Conservation (phyloP, 2,888 invertebrate species). For the Noctua janthina region DNA sequence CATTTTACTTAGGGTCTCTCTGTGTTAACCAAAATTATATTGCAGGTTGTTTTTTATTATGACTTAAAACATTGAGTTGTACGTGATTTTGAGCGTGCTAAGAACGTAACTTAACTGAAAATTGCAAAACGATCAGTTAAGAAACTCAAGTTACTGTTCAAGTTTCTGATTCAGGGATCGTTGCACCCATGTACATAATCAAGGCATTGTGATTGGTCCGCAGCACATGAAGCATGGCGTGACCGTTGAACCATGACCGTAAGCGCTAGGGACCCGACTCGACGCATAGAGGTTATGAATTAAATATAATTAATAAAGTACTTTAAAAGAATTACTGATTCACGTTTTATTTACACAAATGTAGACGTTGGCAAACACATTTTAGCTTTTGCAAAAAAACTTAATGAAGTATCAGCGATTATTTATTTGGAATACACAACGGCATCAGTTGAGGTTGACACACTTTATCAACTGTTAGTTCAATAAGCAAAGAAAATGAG, state of each 20-base stretch:
- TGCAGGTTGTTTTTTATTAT: constrained; percentile 3
- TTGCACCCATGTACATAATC: constrained; percentile 56
- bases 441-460: constrained; percentile 56
- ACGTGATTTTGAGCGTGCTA: constrained; percentile 1
- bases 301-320: constrained; percentile 23
- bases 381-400: constrained; percentile 26
- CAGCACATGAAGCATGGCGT: constrained; percentile 57
- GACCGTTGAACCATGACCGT: constrained; percentile 62
- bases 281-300: constrained; percentile 30
- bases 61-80: neutral
- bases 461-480: constrained; percentile 51
- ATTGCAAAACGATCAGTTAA: constrained; percentile 28
- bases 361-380: constrained; percentile 12
- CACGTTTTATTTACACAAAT: constrained; percentile 37
- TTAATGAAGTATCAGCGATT: constrained; percentile 39
- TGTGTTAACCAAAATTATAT: neutral
- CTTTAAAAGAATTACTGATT: constrained; percentile 7
- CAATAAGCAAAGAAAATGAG: constrained; percentile 55
- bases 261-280: constrained; percentile 52
- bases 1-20: neutral
- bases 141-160: constrained; percentile 36
- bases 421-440: constrained; percentile 51
- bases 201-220: constrained; percentile 56
- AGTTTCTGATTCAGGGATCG: constrained; percentile 53
- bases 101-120: constrained; percentile 7